phyloP scores from a whole-genome alignment of 2,797 vertebrate genomes.

The Chelonia mydas region DNA sequence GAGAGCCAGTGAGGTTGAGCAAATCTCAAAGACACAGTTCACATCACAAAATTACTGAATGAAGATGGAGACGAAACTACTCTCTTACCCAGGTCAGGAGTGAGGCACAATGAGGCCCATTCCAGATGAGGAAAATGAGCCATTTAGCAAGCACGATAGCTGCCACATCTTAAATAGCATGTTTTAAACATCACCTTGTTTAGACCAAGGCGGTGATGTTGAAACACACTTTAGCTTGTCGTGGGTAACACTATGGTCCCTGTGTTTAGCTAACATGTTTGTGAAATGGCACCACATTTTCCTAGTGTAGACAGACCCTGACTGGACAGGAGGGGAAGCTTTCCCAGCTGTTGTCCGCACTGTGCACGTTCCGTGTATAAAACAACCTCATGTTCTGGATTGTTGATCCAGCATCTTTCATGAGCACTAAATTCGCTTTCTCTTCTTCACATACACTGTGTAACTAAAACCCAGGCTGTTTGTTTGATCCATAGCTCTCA shows the following conservation, averaged over 20 bases:
- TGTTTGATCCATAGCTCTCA: neutral
- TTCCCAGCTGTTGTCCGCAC: neutral
- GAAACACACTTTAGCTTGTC: neutral
- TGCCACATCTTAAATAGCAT: neutral
- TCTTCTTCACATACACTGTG: neutral
- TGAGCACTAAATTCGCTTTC: neutral
- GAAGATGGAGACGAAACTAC: neutral
- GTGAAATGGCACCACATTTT: neutral
- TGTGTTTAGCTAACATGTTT: neutral
- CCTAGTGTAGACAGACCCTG: neutral
- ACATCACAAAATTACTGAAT: no score
- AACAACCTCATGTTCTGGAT: neutral
- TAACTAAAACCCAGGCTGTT: neutral
- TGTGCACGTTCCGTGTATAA: neutral
- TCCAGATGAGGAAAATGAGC: neutral
- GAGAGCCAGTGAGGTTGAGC: neutral
- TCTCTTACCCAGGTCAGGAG: fast-evolving
- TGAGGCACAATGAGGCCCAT: neutral
- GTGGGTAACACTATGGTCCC: neutral
- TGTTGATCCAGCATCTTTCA: neutral
- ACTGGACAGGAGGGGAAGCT: neutral
- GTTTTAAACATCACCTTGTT: neutral
- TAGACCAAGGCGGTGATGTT: neutral
- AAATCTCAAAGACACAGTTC: neutral
- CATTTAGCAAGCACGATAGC: neutral